Base-by-base conservation (phyloP, 2,113 vertebrate genomes). In the Charadrius vociferus region DNA sequence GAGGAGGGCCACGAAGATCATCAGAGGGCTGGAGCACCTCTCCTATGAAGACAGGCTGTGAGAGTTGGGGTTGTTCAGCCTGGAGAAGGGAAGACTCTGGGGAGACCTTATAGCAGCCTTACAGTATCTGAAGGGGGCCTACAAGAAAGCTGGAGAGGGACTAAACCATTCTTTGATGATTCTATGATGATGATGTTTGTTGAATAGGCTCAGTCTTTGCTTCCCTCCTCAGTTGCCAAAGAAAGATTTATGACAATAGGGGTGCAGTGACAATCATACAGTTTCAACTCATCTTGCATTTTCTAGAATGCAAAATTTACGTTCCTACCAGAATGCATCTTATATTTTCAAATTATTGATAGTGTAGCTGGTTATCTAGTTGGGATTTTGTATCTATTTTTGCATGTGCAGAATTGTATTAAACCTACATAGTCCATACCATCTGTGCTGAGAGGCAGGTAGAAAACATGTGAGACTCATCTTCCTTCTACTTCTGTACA, bases 231-330 rank as follows among this genome's bases (percentile, higher is more conserved):
- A n/a, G n/a, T n/a, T n/a, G n/a, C n/a, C n/a, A n/a, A n/a, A n/a
- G n/a, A n/a, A n/a, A n/a, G n/a, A n/a, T 59, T 65, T 30, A 27
- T 82, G 58, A 22, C 13, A 37, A 14, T 10, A 12, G 0, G 3
- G 20, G 1, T 16, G 21, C 10, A 58, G 10, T 0, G 0, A 30
- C 0, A 9, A n/a, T 3, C 7, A 29, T 10, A 21, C 2, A n/a
- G 58, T 62, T 88, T 82, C 4, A 14, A 37, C 9, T 45, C 12
- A 24, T 39, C 23, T 79, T 62, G 7, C 3, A 15, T 63, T 71
- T 75, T 71, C 16, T 53, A 75, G 36, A 50, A 53, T 17, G n/a
- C 4, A 67, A 62, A 86, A 67, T 4, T 36, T 23, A 22, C 5
- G 5, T n/a, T 88, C 22, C 27, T 66, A 53, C 12, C 9, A 49